Conservation (phyloP, 2,797 vertebrate genomes). For the Clarias laeviceps region DNA sequence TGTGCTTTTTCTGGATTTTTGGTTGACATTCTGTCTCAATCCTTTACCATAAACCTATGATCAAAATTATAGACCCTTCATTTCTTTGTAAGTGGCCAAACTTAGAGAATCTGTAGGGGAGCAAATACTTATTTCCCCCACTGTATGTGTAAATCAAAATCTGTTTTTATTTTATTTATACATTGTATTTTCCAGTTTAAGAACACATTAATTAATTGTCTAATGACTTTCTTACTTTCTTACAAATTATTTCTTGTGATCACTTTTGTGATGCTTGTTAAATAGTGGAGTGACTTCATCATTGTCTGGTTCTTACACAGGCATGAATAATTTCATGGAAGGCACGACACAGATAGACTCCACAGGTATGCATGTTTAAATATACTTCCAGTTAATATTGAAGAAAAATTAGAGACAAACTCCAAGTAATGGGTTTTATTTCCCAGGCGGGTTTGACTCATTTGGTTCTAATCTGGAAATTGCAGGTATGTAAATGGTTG, state of each 20-base stretch:
- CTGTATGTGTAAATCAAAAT: no score
- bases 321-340: slow-evolving; percentile 46
- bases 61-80: no score
- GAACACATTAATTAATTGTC: background rate
- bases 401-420: background rate
- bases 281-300: background rate
- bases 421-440: background rate
- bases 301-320: slow-evolving; percentile 41
- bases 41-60: no score
- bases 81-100: no score
- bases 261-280: background rate
- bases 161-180: background rate
- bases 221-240: background rate
- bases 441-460: slow-evolving; percentile 56
- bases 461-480: slow-evolving; percentile 63
- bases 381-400: background rate
- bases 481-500: slow-evolving; percentile 61
- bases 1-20: no score
- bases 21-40: no score
- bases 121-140: no score
- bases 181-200: background rate
- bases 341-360: slow-evolving; percentile 49
- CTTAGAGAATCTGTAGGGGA: no score
- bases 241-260: background rate
- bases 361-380: slow-evolving; percentile 50